Conservation (phyloP, 1,140 invertebrate genomes). For the Aphelenchoides besseyi region DNA sequence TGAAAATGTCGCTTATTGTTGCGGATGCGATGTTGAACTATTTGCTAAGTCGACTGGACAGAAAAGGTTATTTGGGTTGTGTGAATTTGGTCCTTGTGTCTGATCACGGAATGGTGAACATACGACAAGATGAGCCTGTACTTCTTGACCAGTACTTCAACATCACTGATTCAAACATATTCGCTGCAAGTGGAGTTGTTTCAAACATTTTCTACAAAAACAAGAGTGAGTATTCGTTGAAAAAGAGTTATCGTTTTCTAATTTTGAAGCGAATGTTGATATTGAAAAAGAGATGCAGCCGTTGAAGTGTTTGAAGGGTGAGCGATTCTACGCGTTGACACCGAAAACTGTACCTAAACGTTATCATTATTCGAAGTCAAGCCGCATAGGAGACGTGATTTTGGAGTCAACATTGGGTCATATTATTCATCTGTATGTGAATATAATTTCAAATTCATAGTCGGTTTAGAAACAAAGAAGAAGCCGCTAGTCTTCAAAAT, state of each 20-base stretch:
- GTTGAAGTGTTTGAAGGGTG: conserved; percentile 37
- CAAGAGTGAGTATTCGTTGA: conserved; percentile 26
- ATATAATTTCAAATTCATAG: conserved; percentile 4
- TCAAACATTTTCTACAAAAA: conserved; percentile 27
- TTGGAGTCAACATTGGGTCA: conserved; percentile 39
- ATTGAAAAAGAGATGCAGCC: conserved; percentile 23
- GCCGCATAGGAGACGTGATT: conserved; percentile 44
- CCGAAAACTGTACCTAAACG: conserved; percentile 43
- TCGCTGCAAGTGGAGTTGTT: conserved; percentile 17
- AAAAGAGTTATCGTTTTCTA: background rate
- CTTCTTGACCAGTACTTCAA: conserved; percentile 33
- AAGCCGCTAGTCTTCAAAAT: too few relatives aligned
- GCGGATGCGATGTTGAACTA: conserved; percentile 44
- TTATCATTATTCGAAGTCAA: conserved; percentile 45
- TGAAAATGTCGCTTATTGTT: conserved; percentile 33
- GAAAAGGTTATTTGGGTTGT: conserved; percentile 49
- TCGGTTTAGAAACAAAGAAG: conserved; percentile 25
- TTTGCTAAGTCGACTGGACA: conserved; percentile 42
- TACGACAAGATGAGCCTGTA: conserved; percentile 23
- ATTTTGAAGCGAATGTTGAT: conserved; percentile 32
- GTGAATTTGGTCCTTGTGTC: conserved; percentile 56
- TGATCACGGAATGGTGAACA: conserved; percentile 53
- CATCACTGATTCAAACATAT: conserved; percentile 33
- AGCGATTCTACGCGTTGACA: conserved; percentile 40
- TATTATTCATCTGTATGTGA: conserved; percentile 36